A percentile compares a stretch with the other conserved stretches of the same genome.
These are phyloP conservation scores for Dorcus hopei DNA, from an alignment of 2,888 invertebrate genomes.

Conservation along the genomic window DNA sequence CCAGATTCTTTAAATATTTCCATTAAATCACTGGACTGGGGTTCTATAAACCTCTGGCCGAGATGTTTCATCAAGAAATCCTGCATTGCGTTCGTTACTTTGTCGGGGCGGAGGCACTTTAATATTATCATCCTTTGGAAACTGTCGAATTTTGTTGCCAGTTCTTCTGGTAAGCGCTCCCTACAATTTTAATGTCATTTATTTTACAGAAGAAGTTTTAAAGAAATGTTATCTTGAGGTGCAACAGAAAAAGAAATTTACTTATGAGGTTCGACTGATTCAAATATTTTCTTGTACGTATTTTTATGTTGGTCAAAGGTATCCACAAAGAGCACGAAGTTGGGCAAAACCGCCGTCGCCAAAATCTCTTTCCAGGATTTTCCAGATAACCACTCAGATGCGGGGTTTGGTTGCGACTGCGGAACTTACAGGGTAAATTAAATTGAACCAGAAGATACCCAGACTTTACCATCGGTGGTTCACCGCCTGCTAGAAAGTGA, in stretches of 20 bases:
- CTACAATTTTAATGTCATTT: conserved; percentile 42
- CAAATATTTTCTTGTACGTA: conserved; percentile 64
- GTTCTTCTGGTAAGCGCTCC: conserved; percentile 62
- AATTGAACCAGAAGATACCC: background rate
- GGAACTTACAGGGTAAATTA: background rate
- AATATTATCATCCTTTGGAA: conserved; percentile 78
- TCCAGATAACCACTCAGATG: conserved; percentile 73
- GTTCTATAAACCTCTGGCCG: conserved; percentile 78
- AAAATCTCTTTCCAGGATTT: conserved; percentile 81
- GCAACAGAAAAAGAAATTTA: conserved; percentile 33
- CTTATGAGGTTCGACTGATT: conserved; percentile 66
- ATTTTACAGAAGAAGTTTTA: background rate
- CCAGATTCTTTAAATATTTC: conserved; percentile 80
- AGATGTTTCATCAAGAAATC: conserved; percentile 67
- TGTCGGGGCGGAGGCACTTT: conserved; percentile 80
- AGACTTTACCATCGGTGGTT: conserved; percentile 53
- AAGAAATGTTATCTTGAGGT: background rate
- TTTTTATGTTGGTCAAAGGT: conserved; percentile 56
- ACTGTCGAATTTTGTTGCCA: conserved; percentile 60
- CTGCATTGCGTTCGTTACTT: conserved; percentile 76
- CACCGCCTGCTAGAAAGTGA: conserved; percentile 72
- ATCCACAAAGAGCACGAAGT: conserved; percentile 60
- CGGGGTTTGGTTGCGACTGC: conserved; percentile 66
- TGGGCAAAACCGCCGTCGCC: conserved; percentile 63
- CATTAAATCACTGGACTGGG: conserved; percentile 79